Evolutionary conservation across 2,797 vertebrate species (phyloP).

Genomic region (Cetoscarus ocellatus): DNA sequence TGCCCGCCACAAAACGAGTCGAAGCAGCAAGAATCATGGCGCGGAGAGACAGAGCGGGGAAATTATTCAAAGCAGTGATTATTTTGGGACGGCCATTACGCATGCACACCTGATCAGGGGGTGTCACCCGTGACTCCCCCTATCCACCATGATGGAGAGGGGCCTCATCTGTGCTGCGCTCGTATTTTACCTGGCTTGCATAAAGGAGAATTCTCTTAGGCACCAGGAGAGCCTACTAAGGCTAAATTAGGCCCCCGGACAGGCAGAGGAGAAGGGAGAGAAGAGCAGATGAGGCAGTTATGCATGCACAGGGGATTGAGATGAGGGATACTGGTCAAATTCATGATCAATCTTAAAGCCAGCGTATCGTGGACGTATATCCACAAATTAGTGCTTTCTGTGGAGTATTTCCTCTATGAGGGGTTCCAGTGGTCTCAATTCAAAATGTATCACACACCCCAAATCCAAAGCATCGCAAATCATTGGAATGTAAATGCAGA

Average conservation of each 20-base stretch:
- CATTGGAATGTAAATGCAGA: conserved; percentile 21
- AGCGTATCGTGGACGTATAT: conserved; percentile 51
- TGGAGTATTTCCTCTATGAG: conserved; percentile 47
- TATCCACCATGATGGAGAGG: conserved; percentile 90
- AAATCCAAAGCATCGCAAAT: conserved; percentile 19
- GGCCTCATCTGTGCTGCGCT: conserved; percentile 76
- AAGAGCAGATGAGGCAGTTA: conserved; percentile 80
- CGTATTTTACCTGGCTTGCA: conserved; percentile 91
- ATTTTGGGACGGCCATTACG: conserved; percentile 95
- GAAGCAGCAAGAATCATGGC: conserved; percentile 95
- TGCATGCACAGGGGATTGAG: conserved; percentile 80
- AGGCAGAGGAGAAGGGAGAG: conserved; percentile 77
- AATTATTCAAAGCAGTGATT: conserved; percentile 96
- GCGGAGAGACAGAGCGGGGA: conserved; percentile 75
- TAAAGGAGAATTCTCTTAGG: conserved; percentile 86
- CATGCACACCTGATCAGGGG: conserved; percentile 93
- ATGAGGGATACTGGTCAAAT: conserved; percentile 83
- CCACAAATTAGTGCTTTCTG: conserved; percentile 60
- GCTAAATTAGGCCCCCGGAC: conserved; percentile 86
- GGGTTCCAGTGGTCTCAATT: conserved; percentile 43
- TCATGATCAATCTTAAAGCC: conserved; percentile 76
- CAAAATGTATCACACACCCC: conserved; percentile 29
- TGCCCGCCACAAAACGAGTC: conserved; percentile 91
- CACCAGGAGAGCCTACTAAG: conserved; percentile 83
- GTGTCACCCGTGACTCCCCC: conserved; percentile 90